Evolutionary conservation across 53 echinoderm and acorn worm genomes (phyloP).

Genomic region (Pentamera pediparva): DNA sequence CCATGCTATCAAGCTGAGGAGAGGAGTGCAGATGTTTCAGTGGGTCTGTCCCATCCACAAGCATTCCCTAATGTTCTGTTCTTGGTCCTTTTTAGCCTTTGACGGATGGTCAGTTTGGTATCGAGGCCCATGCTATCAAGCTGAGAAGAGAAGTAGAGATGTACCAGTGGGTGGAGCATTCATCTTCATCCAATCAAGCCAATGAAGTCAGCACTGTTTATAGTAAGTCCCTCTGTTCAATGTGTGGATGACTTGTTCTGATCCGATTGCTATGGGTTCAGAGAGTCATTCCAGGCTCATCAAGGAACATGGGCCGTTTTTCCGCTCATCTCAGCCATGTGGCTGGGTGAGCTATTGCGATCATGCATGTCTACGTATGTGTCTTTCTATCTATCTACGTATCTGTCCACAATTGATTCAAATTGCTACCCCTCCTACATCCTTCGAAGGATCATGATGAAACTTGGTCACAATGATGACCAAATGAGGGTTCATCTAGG

Average conservation of each 20-base stretch:
- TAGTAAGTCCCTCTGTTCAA: neutral
- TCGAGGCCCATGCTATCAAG: conserved; percentile 65
- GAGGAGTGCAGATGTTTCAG: conserved; percentile 87
- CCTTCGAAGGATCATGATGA: too few species aligned
- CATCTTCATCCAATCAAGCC: neutral
- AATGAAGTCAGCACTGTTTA: conserved; percentile 15
- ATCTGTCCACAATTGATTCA: too few species aligned
- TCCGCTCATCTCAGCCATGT: too few species aligned
- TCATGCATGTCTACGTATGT: too few species aligned
- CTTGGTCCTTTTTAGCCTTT: conserved; percentile 47
- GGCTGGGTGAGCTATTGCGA: too few species aligned
- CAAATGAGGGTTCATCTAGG: too few species aligned
- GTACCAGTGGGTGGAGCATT: conserved; percentile 90
- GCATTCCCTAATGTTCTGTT: too few species aligned
- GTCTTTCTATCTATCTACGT: too few species aligned
- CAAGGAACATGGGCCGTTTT: too few species aligned
- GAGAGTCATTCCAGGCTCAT: neutral
- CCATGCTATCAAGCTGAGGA: conserved; percentile 69
- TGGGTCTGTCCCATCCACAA: too few species aligned
- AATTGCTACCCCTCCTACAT: too few species aligned
- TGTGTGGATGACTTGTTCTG: neutral
- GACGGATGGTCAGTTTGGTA: conserved; percentile 58
- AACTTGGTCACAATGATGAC: too few species aligned
- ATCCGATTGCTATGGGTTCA: neutral
- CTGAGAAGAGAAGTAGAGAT: conserved; percentile 84